Conservation (phyloP, 2,888 invertebrate genomes). For the Drosophila lutescens region DNA sequence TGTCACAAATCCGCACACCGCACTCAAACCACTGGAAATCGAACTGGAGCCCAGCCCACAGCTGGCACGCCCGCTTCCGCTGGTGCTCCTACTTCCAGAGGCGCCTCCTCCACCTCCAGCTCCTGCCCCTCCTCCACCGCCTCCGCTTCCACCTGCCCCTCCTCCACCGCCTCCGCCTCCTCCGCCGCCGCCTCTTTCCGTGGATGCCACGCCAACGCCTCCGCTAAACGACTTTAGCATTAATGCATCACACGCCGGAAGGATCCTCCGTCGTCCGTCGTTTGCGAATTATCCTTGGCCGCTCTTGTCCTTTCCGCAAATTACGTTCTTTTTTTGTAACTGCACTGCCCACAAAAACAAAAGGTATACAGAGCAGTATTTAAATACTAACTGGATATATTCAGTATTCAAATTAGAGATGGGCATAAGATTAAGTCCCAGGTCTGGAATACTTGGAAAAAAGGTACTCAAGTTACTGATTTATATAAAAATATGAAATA, state of each 20-base stretch:
- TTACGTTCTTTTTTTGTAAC: neutral
- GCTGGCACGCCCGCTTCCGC: conserved; percentile 53
- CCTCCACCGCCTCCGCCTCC: conserved; percentile 32
- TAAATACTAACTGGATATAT: too few relatives aligned
- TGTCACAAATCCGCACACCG: conserved; percentile 33
- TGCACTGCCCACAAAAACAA: too few relatives aligned
- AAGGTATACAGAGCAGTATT: too few relatives aligned
- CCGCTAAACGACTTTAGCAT: conserved; percentile 83
- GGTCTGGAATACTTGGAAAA: too few relatives aligned
- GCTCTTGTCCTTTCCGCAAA: neutral
- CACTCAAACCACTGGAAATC: conserved; percentile 34
- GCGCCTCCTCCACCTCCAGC: conserved; percentile 15
- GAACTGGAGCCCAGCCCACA: conserved; percentile 50
- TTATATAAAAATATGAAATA: too few relatives aligned
- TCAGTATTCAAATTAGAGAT: too few relatives aligned
- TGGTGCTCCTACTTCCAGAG: conserved; percentile 33
- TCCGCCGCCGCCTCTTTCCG: conserved; percentile 46
- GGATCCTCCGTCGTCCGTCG: conserved; percentile 73
- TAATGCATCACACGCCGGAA: conserved; percentile 83
- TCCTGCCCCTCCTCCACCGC: neutral
- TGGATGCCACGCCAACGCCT: conserved; percentile 62
- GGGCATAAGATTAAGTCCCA: too few relatives aligned
- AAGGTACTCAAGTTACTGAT: too few relatives aligned
- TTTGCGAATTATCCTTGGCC: neutral
- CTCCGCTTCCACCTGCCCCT: neutral